Base-by-base conservation (phyloP, 2,113 vertebrate species). In the Epinephelus cyanopodus region DNA sequence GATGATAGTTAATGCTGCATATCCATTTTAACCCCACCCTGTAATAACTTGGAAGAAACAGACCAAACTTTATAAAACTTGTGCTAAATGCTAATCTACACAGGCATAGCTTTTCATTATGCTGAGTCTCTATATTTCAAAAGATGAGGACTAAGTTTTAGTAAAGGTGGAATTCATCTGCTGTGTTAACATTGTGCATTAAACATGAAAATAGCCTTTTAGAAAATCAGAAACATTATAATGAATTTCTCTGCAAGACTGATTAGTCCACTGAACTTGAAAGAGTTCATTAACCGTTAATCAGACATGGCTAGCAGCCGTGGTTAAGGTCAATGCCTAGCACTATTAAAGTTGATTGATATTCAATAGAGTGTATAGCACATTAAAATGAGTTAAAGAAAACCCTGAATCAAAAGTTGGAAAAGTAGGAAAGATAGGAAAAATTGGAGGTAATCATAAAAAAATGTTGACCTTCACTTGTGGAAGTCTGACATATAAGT, bases 241-340 rank as follows among this genome's bases (percentile, higher is more conserved):
- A 94, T 92, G 83, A 89, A 88, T 92, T 92, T 92, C 77, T 79
- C 86, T 92, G 92, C 73, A 89, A 88, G 90, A 92, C 73, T 78
- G 92, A 90, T 89, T 90, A 89, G 86, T 89, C 85, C 88, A 92
- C 74, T 93, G 88, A 92, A 91, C 80, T 88, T 90, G 88, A 93
- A 92, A 92, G 84, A 93, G 85, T 94, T 93, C 77, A 94, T 95
- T 93, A 94, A 89, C 81, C 72, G 45, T 86, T 92, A 91, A 93
- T 92, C 89, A 90, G 82, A 84, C 83, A 60, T 77, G 86, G 91
- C 82, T 64, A 80, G 82, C 56, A 85, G 84, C 83, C 66, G 53
- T 37, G 84, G 80, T 80, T 91, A 89, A 91, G 92, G 92, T 94
- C 92, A 93, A 48, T 83, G 87, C 82, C 82, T 85, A 64, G 81